Evolutionary conservation across 2,797 vertebrate species (phyloP).

Genomic region (Emydoidea blandingii): DNA sequence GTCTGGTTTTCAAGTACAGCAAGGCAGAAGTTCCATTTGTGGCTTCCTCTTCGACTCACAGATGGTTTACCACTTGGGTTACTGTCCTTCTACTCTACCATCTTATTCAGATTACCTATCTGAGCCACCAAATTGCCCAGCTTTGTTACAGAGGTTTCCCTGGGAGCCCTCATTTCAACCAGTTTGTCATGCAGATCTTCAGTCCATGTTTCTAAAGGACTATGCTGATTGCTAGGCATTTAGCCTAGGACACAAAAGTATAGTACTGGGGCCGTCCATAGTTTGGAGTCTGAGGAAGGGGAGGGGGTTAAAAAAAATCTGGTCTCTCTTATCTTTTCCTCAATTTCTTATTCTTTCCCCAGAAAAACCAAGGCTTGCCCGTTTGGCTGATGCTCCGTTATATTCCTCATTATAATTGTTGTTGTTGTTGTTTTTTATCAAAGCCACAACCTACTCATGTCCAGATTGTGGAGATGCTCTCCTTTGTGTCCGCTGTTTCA

Average conservation of each 20-base stretch:
- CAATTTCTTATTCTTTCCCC: background rate
- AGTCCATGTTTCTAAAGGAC: background rate
- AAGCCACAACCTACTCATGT: background rate
- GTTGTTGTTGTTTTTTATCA: background rate
- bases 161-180: background rate
- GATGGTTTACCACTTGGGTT: background rate
- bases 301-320: no score
- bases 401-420: fast-evolving
- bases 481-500: no score
- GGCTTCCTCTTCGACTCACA: background rate
- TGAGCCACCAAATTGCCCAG: background rate
- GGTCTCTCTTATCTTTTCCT: background rate
- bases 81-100: background rate
- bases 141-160: background rate
- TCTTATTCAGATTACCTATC: background rate
- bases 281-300: background rate
- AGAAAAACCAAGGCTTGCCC: background rate
- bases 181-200: background rate
- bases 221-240: background rate
- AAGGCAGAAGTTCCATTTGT: background rate
- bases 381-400: background rate
- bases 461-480: background rate
- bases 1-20: background rate
- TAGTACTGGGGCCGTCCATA: background rate
- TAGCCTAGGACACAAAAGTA: background rate